Conservation (phyloP, 2,113 vertebrate genomes). For the Terrapene triunguis region DNA sequence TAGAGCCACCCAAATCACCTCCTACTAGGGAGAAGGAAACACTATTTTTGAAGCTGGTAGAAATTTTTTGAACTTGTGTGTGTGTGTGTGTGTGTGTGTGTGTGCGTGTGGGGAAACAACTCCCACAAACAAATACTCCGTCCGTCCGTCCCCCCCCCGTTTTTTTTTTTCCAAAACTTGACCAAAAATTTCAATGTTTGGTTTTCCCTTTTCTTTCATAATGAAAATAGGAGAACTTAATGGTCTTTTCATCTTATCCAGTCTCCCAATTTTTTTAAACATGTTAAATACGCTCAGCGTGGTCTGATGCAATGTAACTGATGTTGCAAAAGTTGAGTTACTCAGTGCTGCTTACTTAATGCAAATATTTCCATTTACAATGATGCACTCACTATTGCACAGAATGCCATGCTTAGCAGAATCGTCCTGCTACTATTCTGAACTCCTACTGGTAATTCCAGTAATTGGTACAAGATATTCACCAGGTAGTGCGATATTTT, state of each 20-base stretch:
- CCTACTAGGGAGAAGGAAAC: neutral
- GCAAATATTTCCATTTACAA: conserved; percentile 63
- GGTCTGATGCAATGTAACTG: neutral
- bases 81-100: neutral
- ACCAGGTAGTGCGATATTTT: neutral
- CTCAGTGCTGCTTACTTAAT: conserved; percentile 41
- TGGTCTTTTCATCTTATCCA: rapidly evolving
- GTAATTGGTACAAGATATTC: neutral
- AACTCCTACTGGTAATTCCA: neutral
- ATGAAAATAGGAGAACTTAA: neutral
- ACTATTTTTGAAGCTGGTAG: too few relatives aligned
- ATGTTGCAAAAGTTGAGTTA: conserved; percentile 25
- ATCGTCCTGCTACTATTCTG: conserved; percentile 63
- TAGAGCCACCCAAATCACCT: neutral
- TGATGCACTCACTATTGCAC: conserved; percentile 26
- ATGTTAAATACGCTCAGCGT: neutral
- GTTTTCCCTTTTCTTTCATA: neutral
- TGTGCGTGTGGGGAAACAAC: too few relatives aligned
- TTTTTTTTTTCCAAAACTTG: neutral
- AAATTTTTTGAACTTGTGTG: neutral
- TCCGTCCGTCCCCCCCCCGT: neutral
- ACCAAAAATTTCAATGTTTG: neutral
- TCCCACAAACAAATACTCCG: too few relatives aligned
- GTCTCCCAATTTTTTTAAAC: neutral
- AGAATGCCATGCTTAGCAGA: conserved; percentile 3